A percentile compares a stretch with the other conserved stretches of the same genome.
phyloP scores from a whole-genome alignment of 2,797 vertebrate genomes.

The Pelobates cultripes region DNA sequence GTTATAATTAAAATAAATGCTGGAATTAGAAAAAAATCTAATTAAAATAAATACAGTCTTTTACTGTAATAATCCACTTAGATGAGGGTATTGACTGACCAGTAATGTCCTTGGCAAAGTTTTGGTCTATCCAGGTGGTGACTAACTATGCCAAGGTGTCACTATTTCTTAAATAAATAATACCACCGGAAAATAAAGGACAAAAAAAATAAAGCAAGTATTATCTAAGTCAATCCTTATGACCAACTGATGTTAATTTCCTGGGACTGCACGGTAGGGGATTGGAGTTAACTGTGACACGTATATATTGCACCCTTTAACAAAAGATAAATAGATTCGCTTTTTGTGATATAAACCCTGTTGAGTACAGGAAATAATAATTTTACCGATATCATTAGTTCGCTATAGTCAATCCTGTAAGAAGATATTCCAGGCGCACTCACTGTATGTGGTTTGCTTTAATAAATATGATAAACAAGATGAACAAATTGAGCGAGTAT shows the following conservation, averaged over 20 bases:
- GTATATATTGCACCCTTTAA: slow-evolving; percentile 29
- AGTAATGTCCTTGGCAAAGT: slow-evolving; percentile 35
- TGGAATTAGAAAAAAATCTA: slow-evolving; percentile 43
- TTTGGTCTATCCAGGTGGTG: slow-evolving; percentile 39
- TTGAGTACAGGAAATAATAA: slow-evolving; percentile 48
- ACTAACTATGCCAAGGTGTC: slow-evolving; percentile 2
- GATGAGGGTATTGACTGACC: slow-evolving; percentile 39
- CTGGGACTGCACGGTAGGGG: slow-evolving; percentile 8
- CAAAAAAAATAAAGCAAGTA: background rate
- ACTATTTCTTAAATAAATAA: background rate
- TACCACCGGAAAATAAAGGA: background rate
- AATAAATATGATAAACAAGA: slow-evolving; percentile 56
- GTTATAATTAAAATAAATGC: slow-evolving; percentile 48
- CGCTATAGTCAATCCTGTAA: slow-evolving; percentile 15
- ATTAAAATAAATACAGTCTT: slow-evolving; percentile 41
- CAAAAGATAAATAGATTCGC: slow-evolving; percentile 33
- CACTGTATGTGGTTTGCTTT: slow-evolving; percentile 51
- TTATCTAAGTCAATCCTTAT: background rate
- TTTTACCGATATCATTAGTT: slow-evolving; percentile 48
- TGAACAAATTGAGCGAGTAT: slow-evolving; percentile 53
- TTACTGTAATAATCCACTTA: slow-evolving; percentile 49
- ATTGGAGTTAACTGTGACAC: slow-evolving; percentile 25
- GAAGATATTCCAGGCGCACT: slow-evolving; percentile 28
- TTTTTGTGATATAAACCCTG: slow-evolving; percentile 38
- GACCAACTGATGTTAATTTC: slow-evolving; percentile 10